phyloP scores from a whole-genome alignment of 2,113 vertebrate genomes.

The Sturnus vulgaris region DNA sequence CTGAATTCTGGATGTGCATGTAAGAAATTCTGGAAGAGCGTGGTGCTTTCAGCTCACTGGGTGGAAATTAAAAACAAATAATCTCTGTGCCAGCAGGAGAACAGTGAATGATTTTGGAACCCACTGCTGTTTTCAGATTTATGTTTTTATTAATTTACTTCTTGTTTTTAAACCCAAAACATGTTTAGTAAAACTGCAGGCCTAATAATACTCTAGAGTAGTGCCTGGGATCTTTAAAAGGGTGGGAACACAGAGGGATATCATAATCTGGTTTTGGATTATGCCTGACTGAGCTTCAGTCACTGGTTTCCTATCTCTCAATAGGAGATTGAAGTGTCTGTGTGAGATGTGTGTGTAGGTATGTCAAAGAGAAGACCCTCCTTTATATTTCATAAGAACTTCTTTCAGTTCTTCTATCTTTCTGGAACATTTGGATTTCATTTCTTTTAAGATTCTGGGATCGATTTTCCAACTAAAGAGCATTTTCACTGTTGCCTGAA shows the following conservation, averaged over 20 bases:
- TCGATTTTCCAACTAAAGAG: neutral
- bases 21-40: neutral
- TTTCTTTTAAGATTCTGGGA: neutral
- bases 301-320: neutral
- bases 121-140: conserved; percentile 20
- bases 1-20: neutral
- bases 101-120: conserved; percentile 4
- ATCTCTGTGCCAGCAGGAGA: conserved; percentile 2
- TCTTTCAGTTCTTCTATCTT: neutral
- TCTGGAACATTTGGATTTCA: neutral
- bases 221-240: neutral
- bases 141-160: conserved; percentile 20
- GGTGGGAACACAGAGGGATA: neutral
- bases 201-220: neutral
- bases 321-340: neutral
- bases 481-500: neutral
- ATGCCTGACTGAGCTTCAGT: neutral
- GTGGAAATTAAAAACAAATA: conserved; percentile 42
- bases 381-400: neutral
- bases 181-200: neutral
- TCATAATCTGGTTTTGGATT: neutral
- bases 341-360: neutral
- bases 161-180: conserved; percentile 17
- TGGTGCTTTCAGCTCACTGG: neutral
- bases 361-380: neutral